Evolutionary conservation across 2,797 vertebrate genomes (phyloP).

Genomic region (Oreochromis grahami): DNA sequence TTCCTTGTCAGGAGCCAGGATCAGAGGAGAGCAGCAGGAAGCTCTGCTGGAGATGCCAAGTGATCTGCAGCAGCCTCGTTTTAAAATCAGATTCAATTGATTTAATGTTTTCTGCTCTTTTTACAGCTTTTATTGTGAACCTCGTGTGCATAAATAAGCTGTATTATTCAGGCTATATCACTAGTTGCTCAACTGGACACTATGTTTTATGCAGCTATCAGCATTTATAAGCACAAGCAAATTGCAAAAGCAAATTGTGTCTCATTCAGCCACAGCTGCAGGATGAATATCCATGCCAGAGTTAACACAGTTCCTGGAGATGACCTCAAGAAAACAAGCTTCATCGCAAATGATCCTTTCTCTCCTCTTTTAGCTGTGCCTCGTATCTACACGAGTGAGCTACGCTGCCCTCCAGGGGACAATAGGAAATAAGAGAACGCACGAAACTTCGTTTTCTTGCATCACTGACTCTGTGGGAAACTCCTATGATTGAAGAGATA

Average conservation of each 20-base stretch:
- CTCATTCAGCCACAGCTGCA: neutral
- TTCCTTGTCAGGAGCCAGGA: conserved; percentile 28
- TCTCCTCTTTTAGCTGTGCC: neutral
- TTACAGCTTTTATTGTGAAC: neutral
- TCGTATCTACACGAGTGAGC: neutral
- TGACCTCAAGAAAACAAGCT: neutral
- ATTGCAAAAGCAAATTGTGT: too few species aligned
- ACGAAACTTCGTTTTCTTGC: neutral
- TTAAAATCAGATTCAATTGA: neutral
- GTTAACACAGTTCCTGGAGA: conserved; percentile 5
- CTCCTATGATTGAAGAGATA: neutral
- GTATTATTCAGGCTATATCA: neutral
- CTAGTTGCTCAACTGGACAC: conserved; percentile 8
- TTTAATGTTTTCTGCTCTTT: neutral
- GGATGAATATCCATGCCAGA: neutral
- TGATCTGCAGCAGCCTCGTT: neutral
- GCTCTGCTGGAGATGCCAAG: neutral
- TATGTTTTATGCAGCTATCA: neutral
- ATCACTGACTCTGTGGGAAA: neutral
- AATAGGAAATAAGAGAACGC: neutral
- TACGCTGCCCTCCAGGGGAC: neutral
- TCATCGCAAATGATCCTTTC: neutral
- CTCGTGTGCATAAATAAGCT: neutral
- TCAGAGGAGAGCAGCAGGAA: neutral
- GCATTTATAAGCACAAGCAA: neutral